Base-by-base conservation (phyloP, 2,888 invertebrate genomes). In the Macaria liturata region DNA sequence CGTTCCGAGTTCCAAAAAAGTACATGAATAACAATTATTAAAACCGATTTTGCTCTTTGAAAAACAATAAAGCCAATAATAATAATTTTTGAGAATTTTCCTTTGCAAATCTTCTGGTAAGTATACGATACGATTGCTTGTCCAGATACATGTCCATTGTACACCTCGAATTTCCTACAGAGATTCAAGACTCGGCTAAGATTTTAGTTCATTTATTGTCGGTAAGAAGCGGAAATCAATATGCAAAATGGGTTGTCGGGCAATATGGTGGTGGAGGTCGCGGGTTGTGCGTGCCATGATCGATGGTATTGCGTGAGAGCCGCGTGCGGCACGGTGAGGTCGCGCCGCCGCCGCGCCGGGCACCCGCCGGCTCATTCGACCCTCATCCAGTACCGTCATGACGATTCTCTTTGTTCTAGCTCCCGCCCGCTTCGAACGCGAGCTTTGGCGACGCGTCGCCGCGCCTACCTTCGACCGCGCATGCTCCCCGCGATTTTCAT, bases 381-480 rank as follows among this genome's bases (percentile, higher is more conserved):
- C 78, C 78, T 75, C 72, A 74, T 73, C 74, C 76, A 74, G 74
- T 74, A 69, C 70, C 74, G 74, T 70, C 74, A 73, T 72, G 74
- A 76, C 76, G 76, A 49, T 58, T 76, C 70, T 80, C 84, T 84
- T 84, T 85, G 87, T 87, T 83, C 78, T 72, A 70, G 74, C 68
- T 69, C 76, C 68, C 70, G 69, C 52, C 61, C 57, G 54, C 74
- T 76, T 74, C 81, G 76, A 74, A 78, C 78, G 76, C 72, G 77
- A 74, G 78, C 78, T 76, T 71, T 78, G 76, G 66, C 66, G 69
- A 71, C 72, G 75, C 78, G 76, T 75, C 83, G 84, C 88, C 88
- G 85, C 89, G 86, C 89, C 86, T 86, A 82, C 78, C 69, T 64
- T 68, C 59, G 60, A 71, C 60, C 74, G 91, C 90, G 90, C 90